A percentile compares a stretch with the other conserved stretches of the same genome.
Evolutionary conservation across 1,140 invertebrate genomes (phyloP).

Genomic region (Pararge aegeria): DNA sequence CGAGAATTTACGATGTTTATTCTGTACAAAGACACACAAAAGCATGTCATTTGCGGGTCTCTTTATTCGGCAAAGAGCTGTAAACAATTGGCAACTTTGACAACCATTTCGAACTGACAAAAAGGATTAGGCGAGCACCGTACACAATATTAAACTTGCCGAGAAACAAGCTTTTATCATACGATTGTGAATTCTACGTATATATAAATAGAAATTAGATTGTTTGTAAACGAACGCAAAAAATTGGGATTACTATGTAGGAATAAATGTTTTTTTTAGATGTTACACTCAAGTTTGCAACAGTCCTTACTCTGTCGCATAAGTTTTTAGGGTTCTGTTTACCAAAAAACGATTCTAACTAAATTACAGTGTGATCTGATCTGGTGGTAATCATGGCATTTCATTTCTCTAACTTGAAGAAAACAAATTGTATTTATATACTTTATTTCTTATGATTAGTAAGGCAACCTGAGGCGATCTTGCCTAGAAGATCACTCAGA

Average conservation of each 20-base stretch:
- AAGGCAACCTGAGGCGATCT: too few species aligned
- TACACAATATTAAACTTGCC: constrained; percentile 30
- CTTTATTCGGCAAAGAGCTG: constrained; percentile 59
- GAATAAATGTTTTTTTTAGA: constrained; percentile 56
- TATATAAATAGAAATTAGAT: not conserved
- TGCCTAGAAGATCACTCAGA: too few species aligned
- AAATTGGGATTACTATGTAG: constrained; percentile 28
- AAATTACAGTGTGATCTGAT: too few species aligned
- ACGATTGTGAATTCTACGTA: constrained; percentile 29
- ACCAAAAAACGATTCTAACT: too few species aligned
- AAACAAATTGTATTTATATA: too few species aligned
- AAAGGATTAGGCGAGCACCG: constrained; percentile 61
- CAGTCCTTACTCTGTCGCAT: constrained; percentile 36
- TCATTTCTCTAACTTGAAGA: too few species aligned
- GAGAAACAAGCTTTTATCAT: not conserved
- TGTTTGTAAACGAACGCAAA: constrained; percentile 6
- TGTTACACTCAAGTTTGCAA: constrained; percentile 48
- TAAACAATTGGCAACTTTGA: constrained; percentile 75
- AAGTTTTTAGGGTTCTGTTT: constrained; percentile 21
- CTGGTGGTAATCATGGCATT: too few species aligned
- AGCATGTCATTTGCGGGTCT: constrained; percentile 63
- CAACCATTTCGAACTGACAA: constrained; percentile 63
- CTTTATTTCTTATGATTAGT: too few species aligned
- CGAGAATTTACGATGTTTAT: constrained; percentile 71
- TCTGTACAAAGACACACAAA: constrained; percentile 59